Evolutionary conservation across 2,888 invertebrate species (phyloP).

Genomic region (Andrena bucephala): DNA sequence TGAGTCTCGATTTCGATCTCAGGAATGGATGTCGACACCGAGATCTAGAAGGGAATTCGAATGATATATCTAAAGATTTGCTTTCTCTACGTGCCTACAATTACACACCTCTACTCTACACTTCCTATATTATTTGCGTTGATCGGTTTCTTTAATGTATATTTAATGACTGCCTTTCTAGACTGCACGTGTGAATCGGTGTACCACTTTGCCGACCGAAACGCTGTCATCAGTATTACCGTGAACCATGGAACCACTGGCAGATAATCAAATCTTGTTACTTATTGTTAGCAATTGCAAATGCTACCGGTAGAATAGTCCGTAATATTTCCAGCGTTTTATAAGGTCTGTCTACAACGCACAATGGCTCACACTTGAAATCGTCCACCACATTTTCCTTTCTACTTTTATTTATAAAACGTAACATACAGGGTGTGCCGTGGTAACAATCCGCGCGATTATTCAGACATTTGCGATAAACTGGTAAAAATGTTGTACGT

Average conservation of each 20-base stretch:
- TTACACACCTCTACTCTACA: slow-evolving; percentile 50
- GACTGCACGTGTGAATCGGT: slow-evolving; percentile 16
- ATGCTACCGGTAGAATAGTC: not conserved
- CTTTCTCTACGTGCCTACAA: slow-evolving; percentile 49
- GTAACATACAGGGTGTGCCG: not conserved
- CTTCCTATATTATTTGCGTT: slow-evolving; percentile 44
- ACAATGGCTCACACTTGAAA: not conserved
- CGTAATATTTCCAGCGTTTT: not conserved
- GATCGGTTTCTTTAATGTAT: slow-evolving; percentile 36
- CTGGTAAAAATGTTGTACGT: no score
- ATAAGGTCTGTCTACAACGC: not conserved
- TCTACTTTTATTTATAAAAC: not conserved
- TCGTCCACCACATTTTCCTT: not conserved
- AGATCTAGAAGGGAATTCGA: slow-evolving; percentile 23
- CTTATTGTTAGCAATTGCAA: not conserved
- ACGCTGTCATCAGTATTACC: not conserved
- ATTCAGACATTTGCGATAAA: no score
- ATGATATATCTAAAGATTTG: slow-evolving; percentile 38
- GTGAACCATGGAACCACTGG: slow-evolving; percentile 10
- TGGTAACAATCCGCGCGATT: no score
- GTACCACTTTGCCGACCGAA: slow-evolving; percentile 47
- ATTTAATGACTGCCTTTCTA: slow-evolving; percentile 35
- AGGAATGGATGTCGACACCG: slow-evolving; percentile 4
- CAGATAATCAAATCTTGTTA: slow-evolving; percentile 5
- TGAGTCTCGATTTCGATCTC: slow-evolving; percentile 36